Conservation (phyloP, 92 coral and sea anemone species). For the Phenganax stokvisi region DNA sequence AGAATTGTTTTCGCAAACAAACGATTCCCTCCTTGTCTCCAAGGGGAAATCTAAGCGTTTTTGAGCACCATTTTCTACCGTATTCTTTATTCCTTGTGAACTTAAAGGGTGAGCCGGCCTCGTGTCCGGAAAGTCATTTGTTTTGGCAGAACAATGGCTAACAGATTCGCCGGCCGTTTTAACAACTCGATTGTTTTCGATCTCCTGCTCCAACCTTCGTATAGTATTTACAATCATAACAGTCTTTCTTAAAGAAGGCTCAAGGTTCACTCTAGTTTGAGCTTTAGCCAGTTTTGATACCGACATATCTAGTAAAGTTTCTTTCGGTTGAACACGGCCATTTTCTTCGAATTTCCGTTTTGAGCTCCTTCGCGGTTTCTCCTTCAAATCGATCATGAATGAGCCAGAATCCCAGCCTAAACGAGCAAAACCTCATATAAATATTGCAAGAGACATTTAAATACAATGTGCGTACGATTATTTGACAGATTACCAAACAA, state of each 20-base stretch:
- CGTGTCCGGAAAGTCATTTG: constrained; percentile 15
- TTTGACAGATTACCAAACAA: constrained; percentile 16
- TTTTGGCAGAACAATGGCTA: constrained; percentile 8
- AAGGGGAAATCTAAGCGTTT: constrained; percentile 2
- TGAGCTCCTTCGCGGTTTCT: constrained; percentile 14
- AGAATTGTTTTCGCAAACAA: constrained; percentile 36
- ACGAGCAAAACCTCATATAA: constrained; percentile 16
- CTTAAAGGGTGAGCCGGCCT: neutral
- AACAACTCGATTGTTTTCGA: constrained; percentile 63
- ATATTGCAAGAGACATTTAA: constrained; percentile 6
- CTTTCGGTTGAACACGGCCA: constrained; percentile 68
- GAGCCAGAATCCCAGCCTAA: neutral
- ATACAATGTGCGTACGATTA: neutral
- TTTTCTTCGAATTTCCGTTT: constrained; percentile 40
- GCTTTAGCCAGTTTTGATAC: constrained; percentile 82
- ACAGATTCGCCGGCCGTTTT: constrained; percentile 11
- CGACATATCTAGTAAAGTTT: constrained; percentile 90
- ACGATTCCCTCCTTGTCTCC: neutral
- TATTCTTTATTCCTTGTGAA: neutral
- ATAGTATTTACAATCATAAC: constrained; percentile 92
- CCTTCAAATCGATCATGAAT: constrained; percentile 33
- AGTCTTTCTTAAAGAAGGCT: constrained; percentile 84
- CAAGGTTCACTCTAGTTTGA: constrained; percentile 58
- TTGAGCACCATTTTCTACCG: neutral
- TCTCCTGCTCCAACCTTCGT: constrained; percentile 77